phyloP scores from a whole-genome alignment of 2,888 invertebrate genomes.

The Neelides folsomi region DNA sequence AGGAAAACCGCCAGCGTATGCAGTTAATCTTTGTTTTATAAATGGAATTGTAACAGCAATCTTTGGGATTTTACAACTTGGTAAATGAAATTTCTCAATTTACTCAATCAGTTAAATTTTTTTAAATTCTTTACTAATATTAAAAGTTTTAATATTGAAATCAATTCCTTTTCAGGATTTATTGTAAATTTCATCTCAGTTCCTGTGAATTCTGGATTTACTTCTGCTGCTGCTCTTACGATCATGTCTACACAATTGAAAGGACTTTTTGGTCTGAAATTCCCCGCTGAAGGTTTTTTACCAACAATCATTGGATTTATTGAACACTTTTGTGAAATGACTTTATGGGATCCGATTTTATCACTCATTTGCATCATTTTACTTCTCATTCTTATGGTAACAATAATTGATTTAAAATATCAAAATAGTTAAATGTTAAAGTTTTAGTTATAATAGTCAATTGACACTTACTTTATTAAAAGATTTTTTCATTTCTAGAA shows the following conservation, averaged over 20 bases:
- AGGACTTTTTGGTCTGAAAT: conserved; percentile 57
- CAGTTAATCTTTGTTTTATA: conserved; percentile 60
- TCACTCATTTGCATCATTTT: conserved; percentile 39
- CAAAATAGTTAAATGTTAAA: background rate
- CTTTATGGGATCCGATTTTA: conserved; percentile 54
- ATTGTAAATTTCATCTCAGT: conserved; percentile 79
- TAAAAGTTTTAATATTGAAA: no score
- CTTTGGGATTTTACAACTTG: conserved; percentile 71
- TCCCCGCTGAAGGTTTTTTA: conserved; percentile 59
- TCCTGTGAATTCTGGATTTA: conserved; percentile 78
- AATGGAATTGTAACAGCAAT: conserved; percentile 59
- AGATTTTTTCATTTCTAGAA: conserved; percentile 13
- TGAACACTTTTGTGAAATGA: conserved; percentile 53
- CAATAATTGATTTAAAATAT: conserved; percentile 7
- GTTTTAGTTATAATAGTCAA: background rate
- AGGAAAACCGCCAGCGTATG: conserved; percentile 44
- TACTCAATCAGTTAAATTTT: no score
- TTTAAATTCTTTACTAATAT: no score
- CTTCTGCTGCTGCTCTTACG: conserved; percentile 80
- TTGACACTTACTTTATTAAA: background rate
- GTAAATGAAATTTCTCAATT: no score
- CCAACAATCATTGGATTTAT: conserved; percentile 58
- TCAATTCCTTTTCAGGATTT: conserved; percentile 53
- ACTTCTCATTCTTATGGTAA: no score
- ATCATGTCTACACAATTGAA: conserved; percentile 76